These are phyloP conservation scores for Meghimatium bilineatum DNA, from an alignment of 2,888 invertebrate species.

Conservation along the genomic window DNA sequence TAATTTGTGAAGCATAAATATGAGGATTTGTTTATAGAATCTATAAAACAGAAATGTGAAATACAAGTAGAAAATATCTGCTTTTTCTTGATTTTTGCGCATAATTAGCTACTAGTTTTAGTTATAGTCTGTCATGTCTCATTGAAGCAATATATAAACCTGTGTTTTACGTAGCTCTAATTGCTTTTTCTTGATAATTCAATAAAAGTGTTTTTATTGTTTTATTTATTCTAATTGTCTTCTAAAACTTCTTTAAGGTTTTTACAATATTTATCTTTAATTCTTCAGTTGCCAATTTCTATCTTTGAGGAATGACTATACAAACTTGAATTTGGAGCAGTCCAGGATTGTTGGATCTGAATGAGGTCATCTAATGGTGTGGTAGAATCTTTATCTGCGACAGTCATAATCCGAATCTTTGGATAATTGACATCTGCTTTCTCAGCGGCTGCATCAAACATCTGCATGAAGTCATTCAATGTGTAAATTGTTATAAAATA, in stretches of 20 bases:
- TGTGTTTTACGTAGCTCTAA: too few species aligned
- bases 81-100: too few species aligned
- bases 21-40: background rate
- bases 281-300: too few species aligned
- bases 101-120: too few species aligned
- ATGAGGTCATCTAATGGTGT: constrained; percentile 41
- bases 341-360: constrained; percentile 43
- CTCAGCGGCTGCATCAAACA: background rate
- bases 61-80: too few species aligned
- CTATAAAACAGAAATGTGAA: too few species aligned
- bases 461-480: background rate
- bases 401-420: constrained; percentile 53
- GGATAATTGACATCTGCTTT: constrained; percentile 48
- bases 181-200: too few species aligned
- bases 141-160: too few species aligned
- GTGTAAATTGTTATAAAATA: background rate
- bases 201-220: background rate
- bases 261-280: too few species aligned
- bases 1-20: background rate
- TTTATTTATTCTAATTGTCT: background rate
- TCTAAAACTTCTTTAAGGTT: background rate
- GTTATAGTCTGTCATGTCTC: too few species aligned
- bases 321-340: constrained; percentile 47
- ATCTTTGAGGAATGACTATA: background rate
- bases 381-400: constrained; percentile 10